A percentile compares a stretch with the other conserved stretches of the same genome.
phyloP scores from a whole-genome alignment of 2,113 vertebrate genomes.

The Triplophysa dalaica region DNA sequence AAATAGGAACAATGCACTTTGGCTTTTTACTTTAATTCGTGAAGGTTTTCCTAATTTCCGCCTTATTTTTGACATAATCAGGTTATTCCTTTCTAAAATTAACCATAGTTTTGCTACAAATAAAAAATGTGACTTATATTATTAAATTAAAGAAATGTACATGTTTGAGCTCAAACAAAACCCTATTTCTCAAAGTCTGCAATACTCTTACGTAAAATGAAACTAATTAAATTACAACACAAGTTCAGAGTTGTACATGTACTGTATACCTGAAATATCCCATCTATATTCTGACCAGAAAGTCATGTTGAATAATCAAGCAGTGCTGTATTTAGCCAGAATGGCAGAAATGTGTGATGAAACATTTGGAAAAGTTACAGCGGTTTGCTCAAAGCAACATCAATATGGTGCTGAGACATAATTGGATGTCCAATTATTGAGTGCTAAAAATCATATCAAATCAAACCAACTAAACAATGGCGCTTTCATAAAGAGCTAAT shows the following conservation, averaged over 20 bases:
- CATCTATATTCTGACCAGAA: neutral
- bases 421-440: slow-evolving; percentile 50
- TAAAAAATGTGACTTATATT: too few species aligned
- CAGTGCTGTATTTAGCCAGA: slow-evolving; percentile 3
- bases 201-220: neutral
- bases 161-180: too few species aligned
- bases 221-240: neutral
- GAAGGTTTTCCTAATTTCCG: too few species aligned
- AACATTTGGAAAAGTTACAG: slow-evolving; percentile 29
- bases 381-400: slow-evolving; percentile 37
- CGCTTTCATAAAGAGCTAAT: slow-evolving; percentile 21
- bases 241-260: neutral
- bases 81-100: too few species aligned
- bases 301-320: neutral
- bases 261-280: neutral
- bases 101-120: too few species aligned
- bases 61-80: too few species aligned
- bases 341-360: slow-evolving; percentile 41
- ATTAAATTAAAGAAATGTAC: too few species aligned
- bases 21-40: too few species aligned
- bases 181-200: too few species aligned
- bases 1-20: too few species aligned
- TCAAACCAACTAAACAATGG: slow-evolving; percentile 40
- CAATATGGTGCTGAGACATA: slow-evolving; percentile 38
- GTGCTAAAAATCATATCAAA: slow-evolving; percentile 49